Percentiles rank a stretch among this genome's conserved stretches.
These are phyloP conservation scores for Dasypus novemcinctus DNA, from an alignment of 2,113 vertebrate genomes.

Conservation along the genomic window DNA sequence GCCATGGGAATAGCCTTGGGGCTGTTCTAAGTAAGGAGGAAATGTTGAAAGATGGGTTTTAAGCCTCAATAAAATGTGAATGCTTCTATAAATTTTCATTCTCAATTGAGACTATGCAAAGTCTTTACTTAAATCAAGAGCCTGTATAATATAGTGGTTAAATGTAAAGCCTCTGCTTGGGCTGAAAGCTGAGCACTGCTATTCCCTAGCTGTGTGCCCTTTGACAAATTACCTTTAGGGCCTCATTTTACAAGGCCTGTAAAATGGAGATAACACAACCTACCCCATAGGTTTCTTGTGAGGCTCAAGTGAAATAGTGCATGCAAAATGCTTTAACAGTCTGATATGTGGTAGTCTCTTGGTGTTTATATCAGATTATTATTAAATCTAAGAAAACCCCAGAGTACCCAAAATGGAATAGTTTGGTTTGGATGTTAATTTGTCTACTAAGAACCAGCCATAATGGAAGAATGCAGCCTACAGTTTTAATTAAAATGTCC, in stretches of 20 bases:
- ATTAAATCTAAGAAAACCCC: background rate
- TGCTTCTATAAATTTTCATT: background rate
- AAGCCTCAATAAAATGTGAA: background rate
- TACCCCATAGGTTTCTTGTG: background rate
- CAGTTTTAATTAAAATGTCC: background rate
- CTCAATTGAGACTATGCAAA: background rate
- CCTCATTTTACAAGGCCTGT: background rate
- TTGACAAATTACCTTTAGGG: background rate
- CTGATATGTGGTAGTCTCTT: background rate
- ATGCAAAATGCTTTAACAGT: background rate
- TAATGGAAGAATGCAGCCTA: background rate
- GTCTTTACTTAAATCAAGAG: background rate
- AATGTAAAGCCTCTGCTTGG: background rate
- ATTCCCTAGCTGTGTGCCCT: background rate
- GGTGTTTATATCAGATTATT: background rate
- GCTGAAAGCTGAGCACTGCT: background rate
- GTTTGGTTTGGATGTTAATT: background rate
- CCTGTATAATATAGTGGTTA: background rate
- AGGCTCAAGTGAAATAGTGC: background rate
- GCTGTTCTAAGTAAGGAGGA: background rate
- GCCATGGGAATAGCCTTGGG: background rate
- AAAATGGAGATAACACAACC: background rate
- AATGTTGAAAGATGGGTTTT: background rate
- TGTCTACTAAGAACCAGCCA: background rate
- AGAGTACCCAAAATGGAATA: background rate